Evolutionary conservation across 2,888 invertebrate species (phyloP), one percentile per base, ranked within the genome.

Genomic region (Dryomyza anilis): DNA sequence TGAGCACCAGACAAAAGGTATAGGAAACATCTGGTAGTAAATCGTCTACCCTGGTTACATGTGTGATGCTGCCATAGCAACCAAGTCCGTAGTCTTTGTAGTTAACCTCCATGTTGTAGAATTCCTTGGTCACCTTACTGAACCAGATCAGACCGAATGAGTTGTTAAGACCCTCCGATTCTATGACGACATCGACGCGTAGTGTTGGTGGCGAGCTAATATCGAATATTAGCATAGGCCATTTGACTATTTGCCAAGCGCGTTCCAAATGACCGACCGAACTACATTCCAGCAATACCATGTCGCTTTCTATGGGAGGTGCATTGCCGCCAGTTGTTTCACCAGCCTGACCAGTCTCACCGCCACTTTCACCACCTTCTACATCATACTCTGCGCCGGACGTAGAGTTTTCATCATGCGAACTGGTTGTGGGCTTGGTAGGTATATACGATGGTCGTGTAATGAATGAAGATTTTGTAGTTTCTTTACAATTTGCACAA

Each of bases 111-210:
- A 76, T 74, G 61, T 70, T 73, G 6, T 70, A 67, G 36, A 70
- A 76, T 12, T 78, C 68, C 14, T 64, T 76, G 0, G 74, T 76
- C 0, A 73, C 74, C 46, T 71, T 76, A n/a, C 71, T 77, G 59
- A 80, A 80, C 81, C 81, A 81, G 36, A 81, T 69, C 0, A 81
- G 58, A 3, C 74, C 76, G 36, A 74, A 74, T 0, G 71, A 50
- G 2, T 65, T 58, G 6, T 63, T 64, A 1, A 67, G 27, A 6
- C 21, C 46, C 7, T 58, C 62, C 2, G 53, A 57, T 14, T 71
- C 65, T 0, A 72, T 60, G 1, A 67, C 39, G 0, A 78, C 65
- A 36, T 71, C 63, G 0, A 74, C 75, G 2, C 63, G 59, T 0
- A 71, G 63, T 0, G 65, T 25, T 0, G 64, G 19, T 2, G 61